Base-by-base conservation (phyloP, 2,797 vertebrate genomes). In the Discoglossus pictus region DNA sequence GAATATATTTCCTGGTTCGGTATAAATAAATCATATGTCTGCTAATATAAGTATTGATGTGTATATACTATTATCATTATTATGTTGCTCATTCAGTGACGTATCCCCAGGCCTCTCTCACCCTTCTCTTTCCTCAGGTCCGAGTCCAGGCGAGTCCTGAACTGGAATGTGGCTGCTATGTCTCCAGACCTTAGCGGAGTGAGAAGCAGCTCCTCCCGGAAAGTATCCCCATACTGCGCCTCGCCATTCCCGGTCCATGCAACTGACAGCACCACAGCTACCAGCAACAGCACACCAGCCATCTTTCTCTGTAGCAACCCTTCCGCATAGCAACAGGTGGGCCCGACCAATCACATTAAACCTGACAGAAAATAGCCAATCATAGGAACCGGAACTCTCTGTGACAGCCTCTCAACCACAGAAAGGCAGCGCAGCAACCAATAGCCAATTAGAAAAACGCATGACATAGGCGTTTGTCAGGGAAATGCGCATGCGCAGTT, bases 111-210 rank as follows among this genome's bases (percentile, higher is more conserved):
- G 38, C n/a, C 7, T 17, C 51, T 8, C 76, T 76, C 72, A 93
- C 93, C 93, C 84, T 86, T 92, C 53, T 88, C 86, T 48, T 80
- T 87, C 58, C 81, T 83, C 68, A 90, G 79, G 65, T 97, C 94
- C 0, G 89, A 90, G 50, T 97, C 91, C 94, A 94, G 95, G 16
- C 89, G 82, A 11, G 93, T 95, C 51, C 93, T 90, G 78, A 98
- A 98, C 84, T 98, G 96, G 81, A 98, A 98, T 34, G 91, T 94
- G 35, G 94, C 90, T 63, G 95, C 95, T 27, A 98, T 83, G 60
- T 97, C 94, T 16, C 94, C 96, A 0, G 89, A 92, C 7, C 89
- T 88, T 17, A 97, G 83, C 2, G 94, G 94, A n/a, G 89, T 89
- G 76, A 98, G 86, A 10, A 98, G 90, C 60, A 97, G 66, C 68